Percentiles rank a stretch among this genome's conserved stretches.
Evolutionary conservation across 2,888 invertebrate genomes (phyloP).

Genomic region (Agrotis exclamationis): DNA sequence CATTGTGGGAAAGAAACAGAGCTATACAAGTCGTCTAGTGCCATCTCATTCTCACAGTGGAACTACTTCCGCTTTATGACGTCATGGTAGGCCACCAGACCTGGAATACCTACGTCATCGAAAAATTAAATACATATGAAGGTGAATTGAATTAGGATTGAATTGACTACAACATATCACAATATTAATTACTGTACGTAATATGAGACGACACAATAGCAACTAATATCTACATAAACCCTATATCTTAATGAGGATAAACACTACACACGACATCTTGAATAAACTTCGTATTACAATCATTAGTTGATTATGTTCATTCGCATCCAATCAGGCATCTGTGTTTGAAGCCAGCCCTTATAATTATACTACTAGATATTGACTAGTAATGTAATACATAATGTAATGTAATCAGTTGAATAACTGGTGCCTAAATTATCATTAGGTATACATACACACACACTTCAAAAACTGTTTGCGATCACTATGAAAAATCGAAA

Average conservation of each 20-base stretch:
- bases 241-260: conserved; percentile 23
- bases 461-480: too few species aligned
- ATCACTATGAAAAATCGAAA: too few species aligned
- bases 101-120: too few species aligned
- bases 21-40: too few species aligned
- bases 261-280: conserved; percentile 32
- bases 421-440: too few species aligned
- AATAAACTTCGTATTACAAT: conserved; percentile 10
- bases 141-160: background rate
- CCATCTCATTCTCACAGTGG: too few species aligned
- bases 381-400: background rate
- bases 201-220: conserved; percentile 10
- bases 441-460: too few species aligned
- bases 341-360: conserved; percentile 8
- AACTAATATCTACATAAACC: conserved; percentile 16
- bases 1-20: too few species aligned
- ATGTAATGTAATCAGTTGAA: background rate
- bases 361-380: conserved; percentile 17
- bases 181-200: conserved; percentile 25
- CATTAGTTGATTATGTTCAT: conserved; percentile 28
- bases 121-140: too few species aligned
- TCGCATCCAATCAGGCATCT: conserved; percentile 28
- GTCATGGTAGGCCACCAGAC: too few species aligned
- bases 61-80: too few species aligned
- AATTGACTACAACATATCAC: background rate